Conservation (phyloP, 2,113 vertebrate species). For the Elephas maximus region DNA sequence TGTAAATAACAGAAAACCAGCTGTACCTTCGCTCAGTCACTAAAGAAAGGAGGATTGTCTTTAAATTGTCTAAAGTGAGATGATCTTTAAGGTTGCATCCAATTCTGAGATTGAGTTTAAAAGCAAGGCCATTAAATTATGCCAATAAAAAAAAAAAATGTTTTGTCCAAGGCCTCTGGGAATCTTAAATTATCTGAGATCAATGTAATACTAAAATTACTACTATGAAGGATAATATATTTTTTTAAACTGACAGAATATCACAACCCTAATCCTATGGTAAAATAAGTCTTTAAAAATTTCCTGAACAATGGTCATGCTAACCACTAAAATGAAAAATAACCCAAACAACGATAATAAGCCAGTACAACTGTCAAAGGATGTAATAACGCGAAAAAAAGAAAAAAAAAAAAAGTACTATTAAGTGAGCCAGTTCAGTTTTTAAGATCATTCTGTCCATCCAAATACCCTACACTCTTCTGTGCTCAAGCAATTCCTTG, state of each 20-base stretch:
- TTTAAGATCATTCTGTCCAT: slow-evolving; percentile 16
- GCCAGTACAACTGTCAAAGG: background rate
- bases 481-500: slow-evolving; percentile 22
- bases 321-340: slow-evolving; percentile 38
- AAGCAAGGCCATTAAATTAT: background rate
- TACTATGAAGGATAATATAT: slow-evolving; percentile 23
- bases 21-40: background rate
- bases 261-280: background rate
- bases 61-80: slow-evolving; percentile 11
- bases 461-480: background rate
- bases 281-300: slow-evolving; percentile 40
- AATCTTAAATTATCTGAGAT: slow-evolving; percentile 43
- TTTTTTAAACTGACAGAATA: slow-evolving; percentile 9
- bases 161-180: background rate
- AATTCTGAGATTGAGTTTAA: slow-evolving; percentile 58
- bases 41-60: background rate
- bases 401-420: slow-evolving; percentile 31
- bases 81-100: background rate
- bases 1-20: slow-evolving; percentile 35
- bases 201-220: slow-evolving; percentile 10
- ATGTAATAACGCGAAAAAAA: background rate
- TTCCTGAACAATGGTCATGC: background rate
- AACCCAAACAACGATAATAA: slow-evolving; percentile 30
- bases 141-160: background rate
- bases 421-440: slow-evolving; percentile 42